phyloP scores from a whole-genome alignment of 2,113 vertebrate species.

The Aepyceros melampus region DNA sequence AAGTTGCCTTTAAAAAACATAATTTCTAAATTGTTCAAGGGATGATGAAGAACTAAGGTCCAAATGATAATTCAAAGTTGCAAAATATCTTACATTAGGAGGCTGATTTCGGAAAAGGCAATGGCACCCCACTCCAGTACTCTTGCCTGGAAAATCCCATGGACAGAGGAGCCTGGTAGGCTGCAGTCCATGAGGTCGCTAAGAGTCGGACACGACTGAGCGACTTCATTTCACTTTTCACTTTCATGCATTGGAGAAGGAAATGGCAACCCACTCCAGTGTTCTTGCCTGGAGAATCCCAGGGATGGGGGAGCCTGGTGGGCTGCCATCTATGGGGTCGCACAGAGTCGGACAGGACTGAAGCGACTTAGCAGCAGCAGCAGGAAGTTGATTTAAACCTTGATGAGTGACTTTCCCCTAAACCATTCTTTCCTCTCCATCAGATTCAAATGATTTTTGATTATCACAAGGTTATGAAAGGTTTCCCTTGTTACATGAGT shows the following conservation, averaged over 20 bases:
- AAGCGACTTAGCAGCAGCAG: too few species aligned
- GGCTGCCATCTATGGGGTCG: too few species aligned
- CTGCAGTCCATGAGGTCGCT: rapidly evolving
- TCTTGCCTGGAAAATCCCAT: too few species aligned
- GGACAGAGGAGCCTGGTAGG: too few species aligned
- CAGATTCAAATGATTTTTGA: not conserved
- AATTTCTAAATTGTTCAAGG: not conserved
- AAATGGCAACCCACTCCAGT: too few species aligned
- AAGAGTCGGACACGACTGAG: too few species aligned
- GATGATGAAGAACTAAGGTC: not conserved
- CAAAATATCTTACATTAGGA: not conserved
- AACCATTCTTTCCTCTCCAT: not conserved
- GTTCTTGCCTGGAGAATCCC: too few species aligned
- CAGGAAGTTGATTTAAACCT: not conserved
- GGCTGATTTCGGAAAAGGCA: not conserved
- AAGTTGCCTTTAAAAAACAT: not conserved
- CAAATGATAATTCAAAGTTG: not conserved
- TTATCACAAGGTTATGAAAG: not conserved
- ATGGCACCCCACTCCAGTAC: too few species aligned
- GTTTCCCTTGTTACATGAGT: not conserved
- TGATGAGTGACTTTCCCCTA: not conserved
- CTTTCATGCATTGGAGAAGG: too few species aligned
- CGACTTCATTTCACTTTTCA: too few species aligned
- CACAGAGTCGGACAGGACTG: too few species aligned
- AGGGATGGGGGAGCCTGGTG: too few species aligned